A percentile compares a stretch with the other conserved stretches of the same genome.
Evolutionary conservation across 2,797 vertebrate species (phyloP).

Genomic region (Paratrypauchen microcephalus): DNA sequence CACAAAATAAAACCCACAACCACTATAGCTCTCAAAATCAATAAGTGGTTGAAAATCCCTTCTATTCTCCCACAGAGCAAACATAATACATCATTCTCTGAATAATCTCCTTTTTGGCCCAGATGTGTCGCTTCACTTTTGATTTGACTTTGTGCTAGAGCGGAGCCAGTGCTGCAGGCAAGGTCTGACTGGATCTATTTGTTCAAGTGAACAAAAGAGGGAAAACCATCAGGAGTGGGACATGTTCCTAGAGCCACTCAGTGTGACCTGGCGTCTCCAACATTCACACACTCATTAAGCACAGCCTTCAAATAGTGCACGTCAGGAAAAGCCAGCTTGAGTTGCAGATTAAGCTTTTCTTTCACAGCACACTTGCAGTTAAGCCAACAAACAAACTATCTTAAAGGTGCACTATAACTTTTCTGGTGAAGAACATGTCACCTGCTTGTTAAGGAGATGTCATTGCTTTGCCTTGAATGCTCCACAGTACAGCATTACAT

Average conservation of each 20-base stretch:
- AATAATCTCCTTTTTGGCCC: slow-evolving; percentile 36
- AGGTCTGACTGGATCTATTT: slow-evolving; percentile 48
- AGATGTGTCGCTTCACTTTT: slow-evolving; percentile 25
- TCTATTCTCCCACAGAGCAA: slow-evolving; percentile 25
- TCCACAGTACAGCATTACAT: neutral
- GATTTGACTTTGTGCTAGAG: slow-evolving; percentile 49
- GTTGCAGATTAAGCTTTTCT: slow-evolving; percentile 3
- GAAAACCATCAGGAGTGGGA: slow-evolving; percentile 25
- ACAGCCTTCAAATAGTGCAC: slow-evolving; percentile 6
- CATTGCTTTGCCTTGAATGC: neutral
- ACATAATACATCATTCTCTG: slow-evolving; percentile 46
- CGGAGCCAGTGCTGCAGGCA: slow-evolving; percentile 40
- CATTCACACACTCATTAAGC: slow-evolving; percentile 5
- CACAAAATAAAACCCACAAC: slow-evolving; percentile 17
- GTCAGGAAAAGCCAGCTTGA: neutral
- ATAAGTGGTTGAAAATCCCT: slow-evolving; percentile 14
- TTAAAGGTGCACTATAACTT: neutral
- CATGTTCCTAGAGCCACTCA: slow-evolving; percentile 23
- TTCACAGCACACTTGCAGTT: neutral
- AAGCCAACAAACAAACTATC: neutral
- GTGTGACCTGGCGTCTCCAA: slow-evolving; percentile 7
- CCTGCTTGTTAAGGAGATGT: neutral
- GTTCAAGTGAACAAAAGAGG: slow-evolving; percentile 38
- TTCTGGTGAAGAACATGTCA: neutral
- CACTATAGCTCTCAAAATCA: slow-evolving; percentile 31